A percentile compares a stretch with the other conserved stretches of the same genome.
These are phyloP conservation scores for Aphaenogaster rudis DNA, from an alignment of 1,140 invertebrate genomes.

Conservation along the genomic window DNA sequence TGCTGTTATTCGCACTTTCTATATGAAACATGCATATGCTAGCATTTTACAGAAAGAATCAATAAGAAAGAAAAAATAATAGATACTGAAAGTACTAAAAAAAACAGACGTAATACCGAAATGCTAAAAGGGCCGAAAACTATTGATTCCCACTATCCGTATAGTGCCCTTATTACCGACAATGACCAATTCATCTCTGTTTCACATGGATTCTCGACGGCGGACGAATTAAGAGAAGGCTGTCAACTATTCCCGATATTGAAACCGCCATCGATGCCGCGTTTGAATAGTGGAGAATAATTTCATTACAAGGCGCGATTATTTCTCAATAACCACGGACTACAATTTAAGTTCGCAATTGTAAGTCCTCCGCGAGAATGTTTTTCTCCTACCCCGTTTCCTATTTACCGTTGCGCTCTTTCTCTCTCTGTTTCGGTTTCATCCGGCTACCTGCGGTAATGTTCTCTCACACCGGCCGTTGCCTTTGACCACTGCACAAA, in stretches of 20 bases:
- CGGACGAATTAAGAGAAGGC: slow-evolving; percentile 1
- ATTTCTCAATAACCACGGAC: slow-evolving; percentile 42
- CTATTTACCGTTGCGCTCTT: background rate
- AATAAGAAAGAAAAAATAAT: background rate
- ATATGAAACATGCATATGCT: no score
- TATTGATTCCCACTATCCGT: background rate
- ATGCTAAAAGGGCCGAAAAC: background rate
- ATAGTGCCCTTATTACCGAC: background rate
- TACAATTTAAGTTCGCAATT: slow-evolving; percentile 38
- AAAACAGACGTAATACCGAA: background rate
- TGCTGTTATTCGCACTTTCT: background rate
- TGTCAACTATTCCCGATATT: slow-evolving; percentile 8
- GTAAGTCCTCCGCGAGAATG: slow-evolving; percentile 1
- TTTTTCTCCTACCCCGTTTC: slow-evolving; percentile 31
- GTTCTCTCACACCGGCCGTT: slow-evolving; percentile 56
- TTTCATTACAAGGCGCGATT: slow-evolving; percentile 26
- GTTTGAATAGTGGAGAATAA: slow-evolving; percentile 22
- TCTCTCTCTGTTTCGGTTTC: slow-evolving; percentile 16
- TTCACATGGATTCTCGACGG: background rate
- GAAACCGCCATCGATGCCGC: background rate
- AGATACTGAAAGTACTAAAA: background rate
- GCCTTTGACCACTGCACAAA: slow-evolving; percentile 62
- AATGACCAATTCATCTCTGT: background rate
- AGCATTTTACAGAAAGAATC: background rate
- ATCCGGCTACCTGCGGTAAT: slow-evolving; percentile 61